phyloP scores from a whole-genome alignment of 2,797 vertebrate species.

The Graptemys geographica region DNA sequence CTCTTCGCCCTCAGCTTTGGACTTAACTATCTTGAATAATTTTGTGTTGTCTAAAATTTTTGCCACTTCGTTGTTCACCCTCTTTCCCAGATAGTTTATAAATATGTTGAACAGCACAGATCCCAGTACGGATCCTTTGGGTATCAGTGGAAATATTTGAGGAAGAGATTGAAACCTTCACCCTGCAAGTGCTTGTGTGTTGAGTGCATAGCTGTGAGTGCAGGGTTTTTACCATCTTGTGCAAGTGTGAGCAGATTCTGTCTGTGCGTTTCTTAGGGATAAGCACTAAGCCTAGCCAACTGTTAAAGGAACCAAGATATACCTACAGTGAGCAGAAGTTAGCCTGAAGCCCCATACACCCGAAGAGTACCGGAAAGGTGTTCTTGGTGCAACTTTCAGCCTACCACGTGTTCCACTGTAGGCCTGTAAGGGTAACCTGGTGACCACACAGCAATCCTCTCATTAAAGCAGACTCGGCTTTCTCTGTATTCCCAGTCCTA shows the following conservation, averaged over 20 bases:
- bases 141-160: not conserved
- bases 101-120: too few relatives aligned
- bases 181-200: not conserved
- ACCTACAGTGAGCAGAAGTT: not conserved
- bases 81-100: too few relatives aligned
- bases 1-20: too few relatives aligned
- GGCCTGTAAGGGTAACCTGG: not conserved
- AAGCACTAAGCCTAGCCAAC: not conserved
- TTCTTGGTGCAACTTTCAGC: not conserved
- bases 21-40: too few relatives aligned
- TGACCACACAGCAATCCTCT: accelerated
- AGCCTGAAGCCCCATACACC: not conserved
- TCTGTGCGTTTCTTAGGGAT: not conserved
- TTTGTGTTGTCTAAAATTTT: too few relatives aligned
- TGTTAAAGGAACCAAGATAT: accelerated
- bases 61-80: too few relatives aligned
- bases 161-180: not conserved
- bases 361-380: not conserved
- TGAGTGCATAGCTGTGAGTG: not conserved
- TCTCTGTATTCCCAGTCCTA: not conserved
- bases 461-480: not conserved
- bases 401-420: not conserved
- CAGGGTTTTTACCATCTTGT: not conserved
- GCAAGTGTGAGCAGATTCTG: not conserved
- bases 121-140: too few relatives aligned